These are phyloP conservation scores for Halichoerus grypus DNA, from an alignment of 2,113 vertebrate species.

Conservation along the genomic window DNA sequence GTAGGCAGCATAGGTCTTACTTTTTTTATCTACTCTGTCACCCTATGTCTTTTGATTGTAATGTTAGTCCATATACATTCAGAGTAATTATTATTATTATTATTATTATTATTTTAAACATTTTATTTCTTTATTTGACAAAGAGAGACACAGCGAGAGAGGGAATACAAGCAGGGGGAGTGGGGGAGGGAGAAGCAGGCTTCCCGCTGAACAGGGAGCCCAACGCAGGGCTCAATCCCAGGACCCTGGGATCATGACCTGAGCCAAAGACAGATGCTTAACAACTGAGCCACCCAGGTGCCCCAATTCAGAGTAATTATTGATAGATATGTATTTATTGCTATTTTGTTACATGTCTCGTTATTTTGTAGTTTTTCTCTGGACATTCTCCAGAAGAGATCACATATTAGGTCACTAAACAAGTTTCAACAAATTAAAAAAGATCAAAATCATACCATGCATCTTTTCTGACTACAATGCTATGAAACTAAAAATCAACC, in stretches of 20 bases:
- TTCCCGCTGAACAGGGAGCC: no score
- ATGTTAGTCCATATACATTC: neutral
- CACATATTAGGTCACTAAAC: neutral
- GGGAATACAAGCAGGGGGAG: no score
- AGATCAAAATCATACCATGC: neutral
- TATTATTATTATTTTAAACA: no score
- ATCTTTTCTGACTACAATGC: neutral
- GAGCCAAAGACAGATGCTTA: no score
- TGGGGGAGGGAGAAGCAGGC: no score
- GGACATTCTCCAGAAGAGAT: neutral
- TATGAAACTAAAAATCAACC: neutral
- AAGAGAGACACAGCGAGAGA: no score
- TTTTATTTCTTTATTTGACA: no score
- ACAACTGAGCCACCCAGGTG: no score
- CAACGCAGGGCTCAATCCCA: no score
- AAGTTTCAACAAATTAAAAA: neutral
- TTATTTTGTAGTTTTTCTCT: neutral
- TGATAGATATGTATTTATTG: neutral
- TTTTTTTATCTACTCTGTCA: neutral
- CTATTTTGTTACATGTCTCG: neutral
- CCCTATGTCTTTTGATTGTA: neutral
- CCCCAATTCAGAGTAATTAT: neutral
- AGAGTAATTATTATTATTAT: neutral
- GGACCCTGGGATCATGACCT: no score
- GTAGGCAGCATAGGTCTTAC: neutral